Evolutionary conservation across 2,113 vertebrate species (phyloP).

Genomic region (Tachycineta bicolor): DNA sequence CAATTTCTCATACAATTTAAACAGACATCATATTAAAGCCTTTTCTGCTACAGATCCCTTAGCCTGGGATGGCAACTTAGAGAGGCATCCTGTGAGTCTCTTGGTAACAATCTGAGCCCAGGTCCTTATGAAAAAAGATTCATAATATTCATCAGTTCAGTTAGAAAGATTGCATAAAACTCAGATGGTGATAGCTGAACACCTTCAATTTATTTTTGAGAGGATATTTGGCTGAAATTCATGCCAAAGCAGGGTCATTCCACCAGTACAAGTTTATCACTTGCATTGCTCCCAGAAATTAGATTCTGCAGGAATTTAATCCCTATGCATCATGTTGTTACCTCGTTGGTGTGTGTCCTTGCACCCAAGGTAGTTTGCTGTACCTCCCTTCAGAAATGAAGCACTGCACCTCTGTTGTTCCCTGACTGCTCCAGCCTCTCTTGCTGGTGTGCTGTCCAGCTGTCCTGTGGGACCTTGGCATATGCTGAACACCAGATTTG

Average conservation of each 20-base stretch:
- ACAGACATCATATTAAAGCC: neutral
- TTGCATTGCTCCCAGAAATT: neutral
- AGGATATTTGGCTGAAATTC: neutral
- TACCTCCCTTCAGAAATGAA: neutral
- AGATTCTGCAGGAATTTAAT: neutral
- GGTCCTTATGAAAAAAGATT: neutral
- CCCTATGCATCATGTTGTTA: neutral
- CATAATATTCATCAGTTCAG: neutral
- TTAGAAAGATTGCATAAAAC: neutral
- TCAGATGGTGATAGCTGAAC: neutral
- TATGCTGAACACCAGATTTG: neutral
- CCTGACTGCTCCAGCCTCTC: neutral
- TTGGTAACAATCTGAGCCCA: neutral
- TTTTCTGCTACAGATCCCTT: neutral
- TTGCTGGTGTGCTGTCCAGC: neutral
- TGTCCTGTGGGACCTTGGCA: neutral
- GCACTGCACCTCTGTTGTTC: neutral
- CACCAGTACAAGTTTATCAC: neutral
- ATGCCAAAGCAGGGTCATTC: neutral
- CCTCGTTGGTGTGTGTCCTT: neutral
- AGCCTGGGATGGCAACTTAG: neutral
- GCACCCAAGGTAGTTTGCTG: neutral
- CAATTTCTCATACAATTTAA: neutral
- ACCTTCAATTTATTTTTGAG: neutral
- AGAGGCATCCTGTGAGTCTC: neutral